A percentile compares a stretch with the other conserved stretches of the same genome.
Conservation (phyloP, 2,113 vertebrate genomes). For the Halcyon senegalensis region DNA sequence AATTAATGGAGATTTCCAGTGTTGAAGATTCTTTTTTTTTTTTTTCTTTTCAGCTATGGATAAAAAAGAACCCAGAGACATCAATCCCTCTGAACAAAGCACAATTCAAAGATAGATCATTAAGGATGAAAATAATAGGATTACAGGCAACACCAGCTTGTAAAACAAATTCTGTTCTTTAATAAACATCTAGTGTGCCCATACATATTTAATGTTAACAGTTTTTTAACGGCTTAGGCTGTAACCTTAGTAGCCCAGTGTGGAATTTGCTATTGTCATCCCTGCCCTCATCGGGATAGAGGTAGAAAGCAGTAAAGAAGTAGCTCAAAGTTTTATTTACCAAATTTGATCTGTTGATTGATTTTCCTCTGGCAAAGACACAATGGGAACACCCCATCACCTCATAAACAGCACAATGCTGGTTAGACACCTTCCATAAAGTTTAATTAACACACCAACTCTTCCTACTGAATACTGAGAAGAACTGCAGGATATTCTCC, state of each 20-base stretch:
- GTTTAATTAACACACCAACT: neutral
- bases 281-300: neutral
- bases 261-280: neutral
- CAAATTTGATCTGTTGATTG: neutral
- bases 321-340: neutral
- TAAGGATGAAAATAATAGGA: conserved; percentile 24
- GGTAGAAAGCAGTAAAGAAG: neutral
- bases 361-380: neutral
- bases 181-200: neutral
- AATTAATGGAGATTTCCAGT: conserved; percentile 1
- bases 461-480: neutral
- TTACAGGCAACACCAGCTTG: neutral
- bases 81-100: neutral
- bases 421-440: neutral
- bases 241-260: neutral
- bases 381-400: neutral
- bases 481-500: neutral
- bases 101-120: neutral
- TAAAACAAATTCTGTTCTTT: conserved; percentile 24
- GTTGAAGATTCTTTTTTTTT: neutral
- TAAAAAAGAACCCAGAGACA: neutral
- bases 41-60: neutral
- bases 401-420: neutral
- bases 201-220: conserved; percentile 4
- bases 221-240: neutral